These are phyloP conservation scores for Trematomus bernacchii DNA, from an alignment of 2,797 vertebrate species.

Conservation along the genomic window DNA sequence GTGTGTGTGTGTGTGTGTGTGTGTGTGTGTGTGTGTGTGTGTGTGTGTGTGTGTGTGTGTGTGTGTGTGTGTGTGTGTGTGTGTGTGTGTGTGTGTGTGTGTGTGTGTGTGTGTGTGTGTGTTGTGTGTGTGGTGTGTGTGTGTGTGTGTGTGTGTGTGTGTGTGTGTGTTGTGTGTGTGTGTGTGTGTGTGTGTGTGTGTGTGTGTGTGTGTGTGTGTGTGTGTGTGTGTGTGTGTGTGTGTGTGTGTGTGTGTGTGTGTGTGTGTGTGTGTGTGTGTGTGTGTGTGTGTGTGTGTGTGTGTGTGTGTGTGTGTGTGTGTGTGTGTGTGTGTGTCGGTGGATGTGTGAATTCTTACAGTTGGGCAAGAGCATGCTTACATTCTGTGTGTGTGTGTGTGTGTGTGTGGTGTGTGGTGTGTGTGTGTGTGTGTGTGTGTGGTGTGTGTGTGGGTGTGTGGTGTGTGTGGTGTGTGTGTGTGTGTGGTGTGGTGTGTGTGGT, in stretches of 20 bases:
- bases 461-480: slow-evolving; percentile 20
- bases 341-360: too few species aligned
- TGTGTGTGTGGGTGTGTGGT: slow-evolving; percentile 20
- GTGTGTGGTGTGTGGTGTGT: slow-evolving; percentile 15
- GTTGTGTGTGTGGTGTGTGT: slow-evolving; percentile 3
- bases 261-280: slow-evolving; percentile 17
- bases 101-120: slow-evolving; percentile 23
- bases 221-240: neutral
- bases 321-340: slow-evolving; percentile 15
- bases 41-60: slow-evolving; percentile 2
- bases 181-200: slow-evolving; percentile 16
- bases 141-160: slow-evolving; percentile 1
- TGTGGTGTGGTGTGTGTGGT: slow-evolving; percentile 20
- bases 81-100: slow-evolving; percentile 21
- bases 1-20: slow-evolving; percentile 17
- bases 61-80: slow-evolving; percentile 24
- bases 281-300: slow-evolving; percentile 5
- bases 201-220: slow-evolving; percentile 40
- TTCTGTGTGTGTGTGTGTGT: too few species aligned
- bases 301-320: too few species aligned
- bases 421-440: neutral
- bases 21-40: slow-evolving; percentile 3
- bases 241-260: too few species aligned
- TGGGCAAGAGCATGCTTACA: too few species aligned
- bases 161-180: too few species aligned